Conservation (phyloP, 1,140 invertebrate genomes). For the Eulimnadia texana region DNA sequence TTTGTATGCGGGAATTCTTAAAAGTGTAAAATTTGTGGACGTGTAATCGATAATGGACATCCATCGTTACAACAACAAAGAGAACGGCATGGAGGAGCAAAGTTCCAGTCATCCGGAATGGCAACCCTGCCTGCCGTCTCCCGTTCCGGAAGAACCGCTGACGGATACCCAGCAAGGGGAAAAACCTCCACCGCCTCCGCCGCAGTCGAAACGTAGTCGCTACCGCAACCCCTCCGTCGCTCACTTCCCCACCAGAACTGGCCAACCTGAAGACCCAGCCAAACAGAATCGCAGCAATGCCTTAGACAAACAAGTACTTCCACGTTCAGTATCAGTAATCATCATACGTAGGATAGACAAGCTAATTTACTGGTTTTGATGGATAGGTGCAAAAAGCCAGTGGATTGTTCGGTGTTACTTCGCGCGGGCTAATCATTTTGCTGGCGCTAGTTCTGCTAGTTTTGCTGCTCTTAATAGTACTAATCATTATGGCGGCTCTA, state of each 20-base stretch:
- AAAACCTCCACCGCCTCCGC: constrained; percentile 8
- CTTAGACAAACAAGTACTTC: not conserved
- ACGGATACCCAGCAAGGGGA: constrained; percentile 5
- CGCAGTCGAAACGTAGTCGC: not conserved
- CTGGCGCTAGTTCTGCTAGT: constrained; percentile 23
- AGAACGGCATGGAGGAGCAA: constrained; percentile 8
- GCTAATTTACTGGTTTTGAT: not conserved
- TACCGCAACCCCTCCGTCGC: constrained; percentile 1
- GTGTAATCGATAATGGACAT: constrained; percentile 3
- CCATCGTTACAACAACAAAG: constrained; percentile 2
- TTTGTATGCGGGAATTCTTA: not conserved
- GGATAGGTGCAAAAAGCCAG: constrained; percentile 6
- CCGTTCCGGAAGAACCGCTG: constrained; percentile 8
- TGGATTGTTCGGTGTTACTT: constrained; percentile 13
- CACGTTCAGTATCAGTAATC: not conserved
- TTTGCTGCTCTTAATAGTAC: constrained; percentile 24
- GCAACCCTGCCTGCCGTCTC: constrained; percentile 9
- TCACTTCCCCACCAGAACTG: not conserved
- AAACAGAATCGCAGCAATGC: not conserved
- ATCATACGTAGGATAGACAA: not conserved
- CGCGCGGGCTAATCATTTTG: constrained; percentile 21
- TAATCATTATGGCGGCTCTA: constrained; percentile 25
- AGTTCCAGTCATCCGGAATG: constrained; percentile 1
- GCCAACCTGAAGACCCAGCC: not conserved
- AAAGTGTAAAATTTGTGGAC: too few relatives aligned